Evolutionary conservation across 2,113 vertebrate species (phyloP), one percentile per base, ranked within the genome.

Genomic region (Cisticola juncidis): DNA sequence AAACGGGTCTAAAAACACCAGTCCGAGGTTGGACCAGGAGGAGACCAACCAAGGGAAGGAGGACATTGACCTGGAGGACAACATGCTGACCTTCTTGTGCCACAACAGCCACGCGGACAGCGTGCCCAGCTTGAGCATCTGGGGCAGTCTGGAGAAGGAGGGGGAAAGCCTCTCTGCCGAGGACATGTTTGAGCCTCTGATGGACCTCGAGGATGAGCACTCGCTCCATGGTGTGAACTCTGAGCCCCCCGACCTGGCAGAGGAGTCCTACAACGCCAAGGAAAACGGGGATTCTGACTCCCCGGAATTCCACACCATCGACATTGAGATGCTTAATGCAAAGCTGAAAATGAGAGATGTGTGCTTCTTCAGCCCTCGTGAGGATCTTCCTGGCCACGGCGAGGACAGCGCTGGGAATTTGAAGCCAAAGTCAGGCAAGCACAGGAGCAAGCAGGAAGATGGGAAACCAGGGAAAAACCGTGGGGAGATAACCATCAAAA

Each of bases 331-430:
- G 81, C 97, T 99, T 31, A 97, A 98, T 2, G 94, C 98, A 42
- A 98, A 98, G 79, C 98, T 98, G 87, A 98, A 99, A 48, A 94
- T 98, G 85, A 98, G 98, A 53, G 99, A 99, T 21, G 35, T 98
- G 73, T 97, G 98, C 83, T 98, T 98, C 90, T 98, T 98, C 16
- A 68, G 98, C 42, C 83, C 98, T 15, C 97, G 96, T 2, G 98
- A 98, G 84, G 98, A 98, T 17, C 95, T 97, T 6, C 66, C 96
- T 18, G 86, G 96, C 31, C 85, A 51, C 0, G 68, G 70, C 3
- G 79, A 97, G 54, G 77, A 97, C 14, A 90, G 56, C 2, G 9
- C 90, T 33, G 54, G 56, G 31, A 82, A 73, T 71, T 80, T 80
- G 86, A 98, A 51, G 60, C 61, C 51, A 12, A 97, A 71, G 36